Evolutionary conservation across 2,888 invertebrate species (phyloP).

Genomic region (Rapana venosa): DNA sequence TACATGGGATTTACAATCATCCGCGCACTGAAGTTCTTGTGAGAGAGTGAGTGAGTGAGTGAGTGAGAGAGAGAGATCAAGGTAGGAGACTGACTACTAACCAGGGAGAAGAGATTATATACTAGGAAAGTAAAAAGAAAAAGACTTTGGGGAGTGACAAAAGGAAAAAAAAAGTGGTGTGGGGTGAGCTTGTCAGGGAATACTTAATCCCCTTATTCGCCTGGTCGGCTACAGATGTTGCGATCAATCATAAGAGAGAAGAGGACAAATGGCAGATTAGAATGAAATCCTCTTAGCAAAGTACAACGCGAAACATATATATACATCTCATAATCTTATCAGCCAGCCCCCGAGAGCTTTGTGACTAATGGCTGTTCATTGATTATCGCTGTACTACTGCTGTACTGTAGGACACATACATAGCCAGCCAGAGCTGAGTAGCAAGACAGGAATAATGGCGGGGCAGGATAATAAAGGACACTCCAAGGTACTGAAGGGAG

Average conservation of each 20-base stretch:
- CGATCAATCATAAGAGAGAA: conserved; percentile 22
- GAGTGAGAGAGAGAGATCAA: not conserved
- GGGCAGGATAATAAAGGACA: conserved; percentile 5
- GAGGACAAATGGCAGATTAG: not conserved
- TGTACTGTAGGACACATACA: not conserved
- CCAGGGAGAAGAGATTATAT: not conserved
- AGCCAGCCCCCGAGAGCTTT: not conserved
- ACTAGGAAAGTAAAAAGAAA: not conserved
- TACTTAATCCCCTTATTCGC: conserved; percentile 28
- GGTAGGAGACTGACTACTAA: not conserved
- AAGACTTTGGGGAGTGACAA: not conserved
- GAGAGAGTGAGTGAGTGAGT: not conserved
- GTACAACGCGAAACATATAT: not conserved
- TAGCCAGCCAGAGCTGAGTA: not conserved
- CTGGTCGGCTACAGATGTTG: not conserved
- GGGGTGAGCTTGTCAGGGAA: not conserved
- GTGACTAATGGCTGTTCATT: conserved; percentile 19
- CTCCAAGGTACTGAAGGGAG: not conserved
- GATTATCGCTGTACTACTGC: not conserved
- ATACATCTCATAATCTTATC: conserved; percentile 17
- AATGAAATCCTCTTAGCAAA: conserved; percentile 16
- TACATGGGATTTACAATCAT: conserved; percentile 1
- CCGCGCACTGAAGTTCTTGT: not conserved
- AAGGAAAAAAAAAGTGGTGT: not conserved
- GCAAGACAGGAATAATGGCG: not conserved